phyloP scores from a whole-genome alignment of 2,888 invertebrate genomes.

The Margaritifera margaritifera region DNA sequence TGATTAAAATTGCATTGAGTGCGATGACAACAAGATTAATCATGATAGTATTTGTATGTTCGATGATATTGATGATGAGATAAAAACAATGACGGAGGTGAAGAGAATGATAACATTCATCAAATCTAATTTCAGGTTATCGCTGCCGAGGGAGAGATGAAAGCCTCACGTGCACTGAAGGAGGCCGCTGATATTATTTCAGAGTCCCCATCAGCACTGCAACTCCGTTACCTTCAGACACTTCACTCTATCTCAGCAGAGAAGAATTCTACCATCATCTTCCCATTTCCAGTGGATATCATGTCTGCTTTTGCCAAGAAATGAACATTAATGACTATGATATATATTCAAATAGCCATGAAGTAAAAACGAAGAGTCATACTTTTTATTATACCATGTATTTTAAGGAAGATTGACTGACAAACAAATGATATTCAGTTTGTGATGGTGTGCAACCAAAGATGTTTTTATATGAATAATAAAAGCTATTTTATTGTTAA shows the following conservation, averaged over 20 bases:
- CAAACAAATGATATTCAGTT: no score
- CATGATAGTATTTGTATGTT: no score
- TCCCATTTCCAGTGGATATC: conserved; percentile 91
- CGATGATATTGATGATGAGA: no score
- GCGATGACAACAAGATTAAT: no score
- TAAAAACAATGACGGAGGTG: not conserved
- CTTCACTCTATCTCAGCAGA: conserved; percentile 97
- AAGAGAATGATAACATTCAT: conserved; percentile 2
- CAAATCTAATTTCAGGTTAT: conserved; percentile 79
- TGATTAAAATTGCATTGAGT: no score
- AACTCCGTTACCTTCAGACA: conserved; percentile 94
- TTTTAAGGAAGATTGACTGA: no score
- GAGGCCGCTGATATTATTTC: conserved; percentile 97
- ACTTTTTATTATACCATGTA: no score
- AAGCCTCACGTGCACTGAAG: conserved; percentile 91
- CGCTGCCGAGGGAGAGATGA: conserved; percentile 97
- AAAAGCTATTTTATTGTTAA: no score
- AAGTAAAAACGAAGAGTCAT: no score
- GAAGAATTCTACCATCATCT: conserved; percentile 98
- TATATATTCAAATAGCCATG: no score
- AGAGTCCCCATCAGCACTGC: conserved; percentile 93
- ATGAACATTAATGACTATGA: not conserved
- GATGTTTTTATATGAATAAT: no score
- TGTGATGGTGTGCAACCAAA: no score
- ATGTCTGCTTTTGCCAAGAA: conserved; percentile 66